Evolutionary conservation across 2,888 invertebrate species (phyloP), one percentile per base, ranked within the genome.

Genomic region (Mesopsocus fuscifrons): DNA sequence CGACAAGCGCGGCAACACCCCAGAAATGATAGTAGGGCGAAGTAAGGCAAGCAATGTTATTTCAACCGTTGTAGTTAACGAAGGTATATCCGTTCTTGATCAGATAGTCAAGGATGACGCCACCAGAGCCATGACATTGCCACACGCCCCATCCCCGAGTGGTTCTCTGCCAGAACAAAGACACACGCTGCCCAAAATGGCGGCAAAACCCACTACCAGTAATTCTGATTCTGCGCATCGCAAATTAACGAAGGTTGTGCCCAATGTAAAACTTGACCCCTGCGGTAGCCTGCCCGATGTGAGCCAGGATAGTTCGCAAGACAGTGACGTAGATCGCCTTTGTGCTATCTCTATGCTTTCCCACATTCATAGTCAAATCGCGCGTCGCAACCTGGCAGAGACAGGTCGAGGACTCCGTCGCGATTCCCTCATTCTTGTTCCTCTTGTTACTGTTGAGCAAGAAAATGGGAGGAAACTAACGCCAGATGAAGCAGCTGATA

Each of bases 401-500:
- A 21, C 38, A 3, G 38, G 38, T 38, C 6, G 20, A 5, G 3
- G 16, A 3, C 20, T 38, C 15, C 15, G 11, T 6, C 38, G 38
- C 5, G 38, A 38, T 5, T 9, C 21, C 8, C n/a, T 38, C 20
- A 9, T 16, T 15, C 18, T 4, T 15, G 5, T 38, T 18, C 6
- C 20, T 5, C 18, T 17, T 17, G 38, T 38, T 17, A 38, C 15
- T 6, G 11, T 38, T 16, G 15, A 9, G 3, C 18, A 20, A 18
- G 18, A 38, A 38, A 11, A 18, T 3, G 4, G 4, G 20, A 38
- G 4, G 17, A 16, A 13, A 16, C 6, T 34, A 13, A 18, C 9
- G n/a, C 17, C 17, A 15, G 38, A 38, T 13, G 38, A 38, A 38
- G 45, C 43, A 15, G 42, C 47, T 18, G 47, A 43, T 22, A 52